Percentiles rank a stretch among this genome's conserved stretches.
Evolutionary conservation across 2,797 vertebrate genomes (phyloP).

Genomic region (Merluccius polli): DNA sequence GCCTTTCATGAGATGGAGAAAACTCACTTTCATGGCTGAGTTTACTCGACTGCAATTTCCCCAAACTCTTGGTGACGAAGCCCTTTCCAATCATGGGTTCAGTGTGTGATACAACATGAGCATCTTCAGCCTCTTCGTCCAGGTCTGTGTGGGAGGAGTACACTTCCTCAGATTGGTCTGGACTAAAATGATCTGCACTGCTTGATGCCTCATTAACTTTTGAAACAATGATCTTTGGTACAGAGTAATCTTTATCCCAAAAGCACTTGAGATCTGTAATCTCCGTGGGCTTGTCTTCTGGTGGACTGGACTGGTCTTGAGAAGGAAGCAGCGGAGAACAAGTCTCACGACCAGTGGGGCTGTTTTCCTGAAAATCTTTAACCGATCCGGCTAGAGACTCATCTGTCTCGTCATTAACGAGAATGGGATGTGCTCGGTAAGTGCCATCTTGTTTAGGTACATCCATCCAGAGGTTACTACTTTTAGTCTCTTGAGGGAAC

Average conservation of each 20-base stretch:
- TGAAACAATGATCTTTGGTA: constrained; percentile 21
- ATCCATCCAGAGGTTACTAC: constrained; percentile 6
- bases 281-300: constrained; percentile 36
- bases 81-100: constrained; percentile 64
- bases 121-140: not conserved
- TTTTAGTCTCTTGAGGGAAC: constrained; percentile 8
- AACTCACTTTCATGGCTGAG: constrained; percentile 6
- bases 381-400: constrained; percentile 28
- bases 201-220: constrained; percentile 23
- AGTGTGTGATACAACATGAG: constrained; percentile 27
- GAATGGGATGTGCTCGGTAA: constrained; percentile 52
- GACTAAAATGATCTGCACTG: constrained; percentile 18
- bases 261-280: constrained; percentile 46
- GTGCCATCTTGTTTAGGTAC: constrained; percentile 41
- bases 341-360: not conserved
- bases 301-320: constrained; percentile 27
- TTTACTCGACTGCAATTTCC: constrained; percentile 59
- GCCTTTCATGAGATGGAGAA: constrained; percentile 3
- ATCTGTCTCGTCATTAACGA: constrained; percentile 51
- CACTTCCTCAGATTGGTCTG: constrained; percentile 7
- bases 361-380: constrained; percentile 21
- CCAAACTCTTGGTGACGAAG: constrained; percentile 48
- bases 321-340: constrained; percentile 6
- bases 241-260: constrained; percentile 55
- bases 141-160: constrained; percentile 15